Conservation (phyloP, 2,113 vertebrate species). For the Cairina moschata region DNA sequence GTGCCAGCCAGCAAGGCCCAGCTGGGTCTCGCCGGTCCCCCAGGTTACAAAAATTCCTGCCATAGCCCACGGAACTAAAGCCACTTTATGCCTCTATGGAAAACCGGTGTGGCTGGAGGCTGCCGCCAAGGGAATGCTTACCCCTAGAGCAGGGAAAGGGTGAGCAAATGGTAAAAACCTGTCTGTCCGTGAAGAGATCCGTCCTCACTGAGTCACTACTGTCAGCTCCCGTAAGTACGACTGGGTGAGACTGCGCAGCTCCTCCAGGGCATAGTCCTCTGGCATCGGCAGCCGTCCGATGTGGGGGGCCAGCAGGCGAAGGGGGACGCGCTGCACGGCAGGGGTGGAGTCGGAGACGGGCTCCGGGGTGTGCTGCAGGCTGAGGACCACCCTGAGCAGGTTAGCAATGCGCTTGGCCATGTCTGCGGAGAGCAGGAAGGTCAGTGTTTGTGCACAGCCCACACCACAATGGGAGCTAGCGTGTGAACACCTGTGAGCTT, state of each 20-base stretch:
- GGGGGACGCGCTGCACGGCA: slow-evolving; percentile 75
- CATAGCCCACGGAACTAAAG: not conserved
- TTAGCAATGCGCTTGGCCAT: slow-evolving; percentile 96
- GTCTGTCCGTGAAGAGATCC: fast-evolving
- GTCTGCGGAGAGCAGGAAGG: slow-evolving; percentile 73
- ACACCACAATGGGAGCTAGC: fast-evolving
- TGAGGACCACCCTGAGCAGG: slow-evolving; percentile 89
- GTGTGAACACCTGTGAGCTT: fast-evolving
- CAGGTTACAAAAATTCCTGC: not conserved
- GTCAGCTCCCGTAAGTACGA: slow-evolving; percentile 89
- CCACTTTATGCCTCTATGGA: not conserved
- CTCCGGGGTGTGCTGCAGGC: slow-evolving; percentile 85
- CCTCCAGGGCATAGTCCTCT: slow-evolving; percentile 94
- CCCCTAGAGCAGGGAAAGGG: not conserved
- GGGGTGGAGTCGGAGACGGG: not conserved
- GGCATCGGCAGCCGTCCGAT: slow-evolving; percentile 92
- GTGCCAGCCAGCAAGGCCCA: not conserved
- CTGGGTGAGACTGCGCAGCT: slow-evolving; percentile 91
- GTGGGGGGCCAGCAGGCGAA: slow-evolving; percentile 87
- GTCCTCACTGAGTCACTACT: slow-evolving; percentile 74
- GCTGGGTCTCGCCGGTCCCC: not conserved
- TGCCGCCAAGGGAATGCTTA: not conserved
- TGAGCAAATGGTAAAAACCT: not conserved
- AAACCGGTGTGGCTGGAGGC: not conserved
- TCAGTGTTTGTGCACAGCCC: fast-evolving